Evolutionary conservation across 2,113 vertebrate species (phyloP).

Genomic region (Protobothrops flavoviridis): DNA sequence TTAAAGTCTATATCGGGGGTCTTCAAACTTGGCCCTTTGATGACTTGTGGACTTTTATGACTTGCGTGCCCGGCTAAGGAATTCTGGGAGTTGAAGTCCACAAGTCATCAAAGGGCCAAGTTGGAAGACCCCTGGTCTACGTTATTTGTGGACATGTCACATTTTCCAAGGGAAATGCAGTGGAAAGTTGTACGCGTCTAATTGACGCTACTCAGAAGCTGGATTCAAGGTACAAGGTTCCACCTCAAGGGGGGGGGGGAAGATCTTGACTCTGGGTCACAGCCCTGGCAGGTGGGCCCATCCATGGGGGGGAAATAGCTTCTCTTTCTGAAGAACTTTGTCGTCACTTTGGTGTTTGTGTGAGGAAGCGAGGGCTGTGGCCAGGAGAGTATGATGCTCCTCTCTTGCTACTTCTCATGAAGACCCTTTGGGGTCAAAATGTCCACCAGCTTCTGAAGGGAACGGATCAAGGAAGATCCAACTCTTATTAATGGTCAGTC

Average conservation of each 20-base stretch:
- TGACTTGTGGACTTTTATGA: no score
- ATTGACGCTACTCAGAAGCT: no score
- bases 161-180: neutral
- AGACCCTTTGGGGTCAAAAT: neutral
- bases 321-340: neutral
- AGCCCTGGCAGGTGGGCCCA: neutral
- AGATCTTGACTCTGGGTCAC: neutral
- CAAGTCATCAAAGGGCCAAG: no score
- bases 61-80: no score
- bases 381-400: rapidly evolving
- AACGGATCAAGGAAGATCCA: neutral
- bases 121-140: no score
- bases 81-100: no score
- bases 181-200: rapidly evolving
- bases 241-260: neutral
- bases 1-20: no score
- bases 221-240: neutral
- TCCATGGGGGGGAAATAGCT: neutral
- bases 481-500: neutral
- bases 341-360: neutral
- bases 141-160: neutral
- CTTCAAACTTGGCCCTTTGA: no score
- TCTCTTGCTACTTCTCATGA: neutral
- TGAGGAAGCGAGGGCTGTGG: neutral
- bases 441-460: neutral